phyloP scores from a whole-genome alignment of 2,797 vertebrate genomes.

The Poecilia picta region DNA sequence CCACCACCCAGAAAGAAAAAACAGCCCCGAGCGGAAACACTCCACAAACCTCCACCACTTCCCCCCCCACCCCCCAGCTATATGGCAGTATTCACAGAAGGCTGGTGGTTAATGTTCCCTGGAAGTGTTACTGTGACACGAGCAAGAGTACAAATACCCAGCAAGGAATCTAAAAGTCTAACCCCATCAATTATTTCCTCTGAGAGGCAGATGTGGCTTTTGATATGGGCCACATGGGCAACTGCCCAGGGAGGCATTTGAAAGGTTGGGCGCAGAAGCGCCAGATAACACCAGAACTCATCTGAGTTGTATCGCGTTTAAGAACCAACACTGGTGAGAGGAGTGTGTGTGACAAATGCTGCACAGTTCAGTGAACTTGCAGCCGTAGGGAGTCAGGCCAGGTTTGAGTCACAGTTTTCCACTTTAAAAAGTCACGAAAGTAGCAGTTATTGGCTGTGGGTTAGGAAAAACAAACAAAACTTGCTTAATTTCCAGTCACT shows the following conservation, averaged over 20 bases:
- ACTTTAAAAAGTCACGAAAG: constrained; percentile 44
- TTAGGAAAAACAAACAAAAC: constrained; percentile 12
- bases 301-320: background rate
- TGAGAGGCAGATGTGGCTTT: constrained; percentile 8
- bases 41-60: constrained; percentile 1
- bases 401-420: constrained; percentile 61
- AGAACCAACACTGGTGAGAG: constrained; percentile 5
- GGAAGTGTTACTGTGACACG: constrained; percentile 51
- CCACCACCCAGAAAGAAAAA: constrained; percentile 44
- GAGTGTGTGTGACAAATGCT: constrained; percentile 51
- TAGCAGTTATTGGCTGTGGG: constrained; percentile 22
- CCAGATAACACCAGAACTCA: background rate
- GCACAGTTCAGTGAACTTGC: constrained; percentile 52
- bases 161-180: constrained; percentile 65
- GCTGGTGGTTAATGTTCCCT: constrained; percentile 59
- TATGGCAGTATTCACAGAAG: constrained; percentile 52
- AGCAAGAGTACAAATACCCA: constrained; percentile 65
- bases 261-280: background rate
- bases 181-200: constrained; percentile 57
- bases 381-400: constrained; percentile 38
- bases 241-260: background rate
- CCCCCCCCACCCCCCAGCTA: background rate
- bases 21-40: constrained; percentile 51
- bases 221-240: background rate
- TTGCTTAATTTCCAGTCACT: constrained; percentile 19